Conservation (phyloP, 2,888 invertebrate species). For the Timandra comae region DNA sequence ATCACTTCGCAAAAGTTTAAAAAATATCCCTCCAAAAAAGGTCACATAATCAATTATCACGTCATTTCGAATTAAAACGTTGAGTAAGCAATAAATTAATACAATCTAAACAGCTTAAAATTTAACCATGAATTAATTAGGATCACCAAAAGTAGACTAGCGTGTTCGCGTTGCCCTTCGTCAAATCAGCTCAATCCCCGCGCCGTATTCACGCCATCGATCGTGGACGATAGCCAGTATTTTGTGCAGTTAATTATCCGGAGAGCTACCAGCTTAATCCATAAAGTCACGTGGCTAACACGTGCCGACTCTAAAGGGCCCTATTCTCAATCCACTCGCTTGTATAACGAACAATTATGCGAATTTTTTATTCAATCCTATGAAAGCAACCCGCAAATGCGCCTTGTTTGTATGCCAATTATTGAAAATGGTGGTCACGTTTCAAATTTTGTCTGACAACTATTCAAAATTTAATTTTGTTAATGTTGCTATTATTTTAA, state of each 20-base stretch:
- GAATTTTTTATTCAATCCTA: constrained; percentile 6
- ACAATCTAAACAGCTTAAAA: constrained; percentile 22
- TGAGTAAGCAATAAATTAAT: constrained; percentile 1
- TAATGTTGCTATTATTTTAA: too few species aligned
- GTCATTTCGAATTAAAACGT: too few species aligned
- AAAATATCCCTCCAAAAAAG: too few species aligned
- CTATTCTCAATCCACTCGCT: constrained; percentile 40
- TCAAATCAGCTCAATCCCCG: constrained; percentile 31
- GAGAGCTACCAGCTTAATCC: constrained; percentile 63
- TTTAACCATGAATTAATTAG: constrained; percentile 25
- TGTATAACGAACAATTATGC: constrained; percentile 19
- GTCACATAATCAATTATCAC: too few species aligned
- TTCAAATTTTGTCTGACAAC: too few species aligned
- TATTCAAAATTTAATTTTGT: too few species aligned
- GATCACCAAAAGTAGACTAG: constrained; percentile 20
- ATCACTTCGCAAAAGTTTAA: too few species aligned
- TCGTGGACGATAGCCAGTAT: constrained; percentile 52
- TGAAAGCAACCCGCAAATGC: constrained; percentile 4
- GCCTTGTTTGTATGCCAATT: not conserved
- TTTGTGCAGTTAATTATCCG: constrained; percentile 75
- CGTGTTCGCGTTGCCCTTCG: constrained; percentile 25
- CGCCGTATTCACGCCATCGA: constrained; percentile 40
- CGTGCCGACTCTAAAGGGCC: constrained; percentile 47
- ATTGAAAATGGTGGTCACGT: not conserved
- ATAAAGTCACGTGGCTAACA: constrained; percentile 68